Percentiles rank a stretch among this genome's conserved stretches.
Conservation (phyloP, 2,113 vertebrate species). For the Xiphophorus couchianus region DNA sequence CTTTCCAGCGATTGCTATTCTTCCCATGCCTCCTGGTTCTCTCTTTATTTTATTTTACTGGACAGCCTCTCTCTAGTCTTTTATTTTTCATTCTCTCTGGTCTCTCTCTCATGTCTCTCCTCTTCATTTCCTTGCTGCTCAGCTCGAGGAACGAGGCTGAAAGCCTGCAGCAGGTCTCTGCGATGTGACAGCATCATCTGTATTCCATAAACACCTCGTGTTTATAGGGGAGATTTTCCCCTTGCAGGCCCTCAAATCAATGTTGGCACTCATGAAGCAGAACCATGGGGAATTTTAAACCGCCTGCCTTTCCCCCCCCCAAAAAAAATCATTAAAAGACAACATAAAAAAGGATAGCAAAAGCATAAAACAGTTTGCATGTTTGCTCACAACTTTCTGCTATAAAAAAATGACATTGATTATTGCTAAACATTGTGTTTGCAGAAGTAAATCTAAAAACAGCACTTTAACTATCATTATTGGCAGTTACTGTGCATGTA, state of each 20-base stretch:
- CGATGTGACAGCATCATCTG: slow-evolving; percentile 64
- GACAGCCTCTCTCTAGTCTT: slow-evolving; percentile 15
- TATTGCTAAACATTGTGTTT: neutral
- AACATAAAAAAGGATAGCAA: slow-evolving; percentile 4
- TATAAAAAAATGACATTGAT: slow-evolving; percentile 15
- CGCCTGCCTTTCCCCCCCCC: too few species aligned
- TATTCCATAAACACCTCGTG: slow-evolving; percentile 73
- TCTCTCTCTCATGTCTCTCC: slow-evolving; percentile 23
- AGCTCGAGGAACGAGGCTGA: slow-evolving; percentile 46
- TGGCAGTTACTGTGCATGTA: slow-evolving; percentile 2
- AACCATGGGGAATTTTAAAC: slow-evolving; percentile 48
- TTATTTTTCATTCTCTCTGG: slow-evolving; percentile 7
- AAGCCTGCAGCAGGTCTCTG: slow-evolving; percentile 53
- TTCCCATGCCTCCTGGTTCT: slow-evolving; percentile 19
- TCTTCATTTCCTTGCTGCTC: slow-evolving; percentile 46
- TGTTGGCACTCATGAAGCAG: slow-evolving; percentile 70
- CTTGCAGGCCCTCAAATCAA: slow-evolving; percentile 69
- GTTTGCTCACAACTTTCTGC: slow-evolving; percentile 11
- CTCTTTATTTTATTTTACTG: slow-evolving; percentile 43
- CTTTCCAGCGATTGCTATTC: slow-evolving; percentile 49
- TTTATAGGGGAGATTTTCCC: slow-evolving; percentile 71
- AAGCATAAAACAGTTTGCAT: slow-evolving; percentile 14
- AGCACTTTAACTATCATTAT: neutral
- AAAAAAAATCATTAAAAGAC: slow-evolving; percentile 45
- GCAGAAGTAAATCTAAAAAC: neutral